A percentile compares a stretch with the other conserved stretches of the same genome.
Conservation (phyloP, 2,113 vertebrate genomes). For the Synodontis membranacea region DNA sequence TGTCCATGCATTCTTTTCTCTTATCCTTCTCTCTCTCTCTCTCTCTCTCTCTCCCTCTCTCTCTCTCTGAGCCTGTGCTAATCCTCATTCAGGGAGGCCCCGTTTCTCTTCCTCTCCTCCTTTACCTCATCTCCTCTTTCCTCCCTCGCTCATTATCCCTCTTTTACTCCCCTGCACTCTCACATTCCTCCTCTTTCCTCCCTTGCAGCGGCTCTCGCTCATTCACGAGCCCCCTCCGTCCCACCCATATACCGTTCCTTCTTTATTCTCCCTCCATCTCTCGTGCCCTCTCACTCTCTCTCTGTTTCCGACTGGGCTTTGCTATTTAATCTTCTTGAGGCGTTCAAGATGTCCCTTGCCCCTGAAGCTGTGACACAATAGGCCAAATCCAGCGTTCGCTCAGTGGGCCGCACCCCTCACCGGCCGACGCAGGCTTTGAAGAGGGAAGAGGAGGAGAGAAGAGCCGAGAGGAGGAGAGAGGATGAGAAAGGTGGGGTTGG, state of each 20-base stretch:
- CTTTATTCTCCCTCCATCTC: constrained; percentile 32
- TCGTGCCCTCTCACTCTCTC: constrained; percentile 38
- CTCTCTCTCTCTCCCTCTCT: constrained; percentile 48
- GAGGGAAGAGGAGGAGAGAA: constrained; percentile 55
- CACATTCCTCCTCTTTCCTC: constrained; percentile 77
- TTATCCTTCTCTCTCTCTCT: constrained; percentile 8
- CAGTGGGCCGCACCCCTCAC: constrained; percentile 78
- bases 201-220: constrained; percentile 34
- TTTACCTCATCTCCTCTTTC: constrained; percentile 56
- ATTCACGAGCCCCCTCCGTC: constrained; percentile 41
- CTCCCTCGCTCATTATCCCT: constrained; percentile 53
- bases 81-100: constrained; percentile 80
- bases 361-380: constrained; percentile 86
- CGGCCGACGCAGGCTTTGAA: constrained; percentile 84
- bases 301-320: constrained; percentile 80
- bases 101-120: constrained; percentile 60
- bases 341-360: constrained; percentile 91
- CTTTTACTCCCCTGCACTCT: constrained; percentile 75
- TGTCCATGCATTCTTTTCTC: constrained; percentile 37
- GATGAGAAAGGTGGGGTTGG: constrained; percentile 34
- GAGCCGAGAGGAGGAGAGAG: constrained; percentile 67
- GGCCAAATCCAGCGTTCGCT: constrained; percentile 79
- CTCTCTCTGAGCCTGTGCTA: constrained; percentile 80
- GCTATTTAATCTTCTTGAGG: constrained; percentile 94
- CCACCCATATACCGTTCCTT: constrained; percentile 42